Base-by-base conservation (phyloP, 2,113 vertebrate species). In the Steatornis caripensis region DNA sequence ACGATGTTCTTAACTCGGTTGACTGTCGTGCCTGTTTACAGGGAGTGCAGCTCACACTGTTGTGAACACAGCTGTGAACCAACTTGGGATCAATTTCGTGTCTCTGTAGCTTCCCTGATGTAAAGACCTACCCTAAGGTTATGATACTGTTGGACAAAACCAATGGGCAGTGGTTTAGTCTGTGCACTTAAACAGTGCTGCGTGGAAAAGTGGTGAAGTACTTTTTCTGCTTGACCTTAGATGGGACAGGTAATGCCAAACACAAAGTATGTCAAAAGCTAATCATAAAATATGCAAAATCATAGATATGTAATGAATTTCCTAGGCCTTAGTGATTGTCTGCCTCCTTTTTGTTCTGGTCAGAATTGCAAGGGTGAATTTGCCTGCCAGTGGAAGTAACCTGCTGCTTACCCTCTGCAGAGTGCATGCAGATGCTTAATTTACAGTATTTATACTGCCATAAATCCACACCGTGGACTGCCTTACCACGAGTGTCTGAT, bases 391-490 rank as follows among this genome's bases (percentile, higher is more conserved):
- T 24, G 22, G 58, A 43, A 66, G 39, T 53, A 53, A 48, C 36
- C 66, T 34, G 3, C 26, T 1, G 4, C 55, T 41, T 23, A 26
- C 23, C 10, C 34, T 75, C 36, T 51, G 12, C 48, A 49, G 23
- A 51, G 23, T 4, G 14, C 2, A 0, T 51, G 37, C 2, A 2
- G 53, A 6, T 37, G 26, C 75, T 75, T 36, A 19, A 39, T 55
- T 49, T 15, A 12, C 43, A 37, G 19, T 36, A 12, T 79, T 64
- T 53, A 8, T 51, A 15, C 17, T 43, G 66, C 66, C 1, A 0
- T 41, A 72, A 84, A 60, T 74, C 27, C 39, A 7, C 34, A 11
- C 46, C 32, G 41, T 41, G 12, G 15, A 23, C 51, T 71, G 43
- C 21, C 20, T 41, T 77, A 65, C 45, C 9, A 2, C 1, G 5